A percentile compares a stretch with the other conserved stretches of the same genome.
Evolutionary conservation across 2,797 vertebrate genomes (phyloP).

Genomic region (Poeciliopsis infans): DNA sequence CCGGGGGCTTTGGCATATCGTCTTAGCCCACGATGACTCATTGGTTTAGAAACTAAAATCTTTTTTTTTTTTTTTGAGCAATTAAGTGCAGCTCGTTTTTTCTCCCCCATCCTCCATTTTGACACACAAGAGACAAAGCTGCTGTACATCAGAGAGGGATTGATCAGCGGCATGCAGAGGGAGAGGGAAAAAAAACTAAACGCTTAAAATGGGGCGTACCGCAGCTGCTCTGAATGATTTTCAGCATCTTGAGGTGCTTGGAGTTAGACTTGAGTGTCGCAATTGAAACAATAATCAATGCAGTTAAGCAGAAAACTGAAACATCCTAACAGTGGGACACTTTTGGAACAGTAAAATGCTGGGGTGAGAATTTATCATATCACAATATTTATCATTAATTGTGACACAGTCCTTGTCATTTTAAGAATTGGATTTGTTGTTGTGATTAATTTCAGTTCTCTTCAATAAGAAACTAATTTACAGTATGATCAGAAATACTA

Average conservation of each 20-base stretch:
- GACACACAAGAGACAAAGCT: slow-evolving; percentile 30
- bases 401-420: too few species aligned
- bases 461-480: too few species aligned
- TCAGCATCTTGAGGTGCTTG: slow-evolving; percentile 9
- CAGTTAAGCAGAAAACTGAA: background rate
- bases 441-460: too few species aligned
- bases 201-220: background rate
- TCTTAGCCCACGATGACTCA: slow-evolving; percentile 87
- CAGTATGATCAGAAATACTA: too few species aligned
- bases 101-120: slow-evolving; percentile 70
- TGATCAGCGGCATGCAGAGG: background rate
- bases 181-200: slow-evolving; percentile 6
- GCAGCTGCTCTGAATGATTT: slow-evolving; percentile 4
- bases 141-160: slow-evolving; percentile 4
- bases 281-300: slow-evolving; percentile 7
- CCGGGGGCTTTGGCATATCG: slow-evolving; percentile 89
- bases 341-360: background rate
- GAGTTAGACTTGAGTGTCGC: background rate
- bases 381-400: too few species aligned
- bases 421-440: too few species aligned
- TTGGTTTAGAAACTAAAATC: slow-evolving; percentile 89
- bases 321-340: background rate
- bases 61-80: slow-evolving; percentile 88
- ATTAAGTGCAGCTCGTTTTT: slow-evolving; percentile 88
- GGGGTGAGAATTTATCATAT: too few species aligned